Evolutionary conservation across 2,113 vertebrate genomes (phyloP).

Genomic region (Corvus cornix): DNA sequence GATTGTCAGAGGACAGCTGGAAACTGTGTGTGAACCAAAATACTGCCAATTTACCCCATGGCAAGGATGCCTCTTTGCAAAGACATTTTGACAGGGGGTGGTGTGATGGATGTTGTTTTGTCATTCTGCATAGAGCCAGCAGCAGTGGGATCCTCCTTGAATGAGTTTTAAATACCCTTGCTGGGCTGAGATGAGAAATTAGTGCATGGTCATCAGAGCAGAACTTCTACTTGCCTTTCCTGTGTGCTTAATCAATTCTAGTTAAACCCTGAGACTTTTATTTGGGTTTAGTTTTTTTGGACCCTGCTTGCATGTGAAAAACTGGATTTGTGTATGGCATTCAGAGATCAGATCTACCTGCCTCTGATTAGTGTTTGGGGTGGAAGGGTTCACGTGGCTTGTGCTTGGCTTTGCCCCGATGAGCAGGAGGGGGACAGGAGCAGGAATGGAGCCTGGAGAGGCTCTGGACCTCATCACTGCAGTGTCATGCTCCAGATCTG

Average conservation of each 20-base stretch:
- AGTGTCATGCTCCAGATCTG: neutral
- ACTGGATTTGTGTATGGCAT: neutral
- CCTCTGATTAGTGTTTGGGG: neutral
- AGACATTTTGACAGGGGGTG: neutral
- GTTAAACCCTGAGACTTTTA: neutral
- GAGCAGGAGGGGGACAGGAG: neutral
- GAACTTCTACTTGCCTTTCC: neutral
- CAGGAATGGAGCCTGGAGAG: neutral
- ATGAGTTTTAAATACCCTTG: neutral
- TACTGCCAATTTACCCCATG: neutral
- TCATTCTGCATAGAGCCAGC: neutral
- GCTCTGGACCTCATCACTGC: neutral
- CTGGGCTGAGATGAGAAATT: neutral
- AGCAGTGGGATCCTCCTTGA: neutral
- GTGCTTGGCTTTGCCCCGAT: accelerated
- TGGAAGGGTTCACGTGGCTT: neutral
- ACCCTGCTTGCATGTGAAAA: neutral
- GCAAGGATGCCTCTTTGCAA: neutral
- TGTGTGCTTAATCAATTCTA: neutral
- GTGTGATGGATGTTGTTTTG: neutral
- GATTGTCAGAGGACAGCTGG: neutral
- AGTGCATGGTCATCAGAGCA: neutral
- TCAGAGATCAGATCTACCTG: accelerated
- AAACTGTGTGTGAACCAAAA: neutral
- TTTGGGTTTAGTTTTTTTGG: neutral